Base-by-base conservation (phyloP, 2,888 invertebrate genomes). In the Podotricha telesiphe region DNA sequence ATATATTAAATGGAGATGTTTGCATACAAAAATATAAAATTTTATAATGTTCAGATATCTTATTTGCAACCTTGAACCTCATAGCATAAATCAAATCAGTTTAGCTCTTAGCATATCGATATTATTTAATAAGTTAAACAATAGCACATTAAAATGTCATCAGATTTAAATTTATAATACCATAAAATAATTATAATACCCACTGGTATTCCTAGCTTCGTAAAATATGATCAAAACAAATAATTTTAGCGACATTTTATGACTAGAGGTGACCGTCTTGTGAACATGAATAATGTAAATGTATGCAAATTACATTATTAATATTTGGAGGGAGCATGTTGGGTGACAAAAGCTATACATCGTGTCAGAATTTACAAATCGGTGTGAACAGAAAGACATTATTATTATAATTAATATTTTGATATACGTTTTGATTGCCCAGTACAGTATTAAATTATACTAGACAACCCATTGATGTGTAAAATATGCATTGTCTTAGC, bases 281-380 rank as follows among this genome's bases (percentile, higher is more conserved):
- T 59, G 59, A 58, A 47, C 58, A 64, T 45, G 51, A 63, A 67
- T 67, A 63, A 63, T 68, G 50, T 40, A 63, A 67, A 67, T 68
- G 64, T 73, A 71, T 71, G 71, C 58, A 69, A 73, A 71, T 71
- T 6, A 55, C 55, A 59, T 64, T 65, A 66, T 59, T 69, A 71
- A 66, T 65, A 66, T 71, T 71, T 69, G 40, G 47, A 51, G 42
- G 55, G 51, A 51, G 22, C 64, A n/a, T 50, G 48, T 45, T 45
- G 48, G 65, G 59, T 28, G 22, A 53, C 55, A 45, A 65, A 50
- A 34, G 47, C 15, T 62, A 67, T 53, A 67, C 15, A 28, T 56
- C 48, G 58, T 28, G 19, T 17, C 13, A 67, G 40, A 67, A 59
- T 59, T 51, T 20, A 61, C 50, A 58, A 50, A 67, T 20, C 45